These are phyloP conservation scores for Macrotus californicus DNA, from an alignment of 2,113 vertebrate species.

Conservation along the genomic window DNA sequence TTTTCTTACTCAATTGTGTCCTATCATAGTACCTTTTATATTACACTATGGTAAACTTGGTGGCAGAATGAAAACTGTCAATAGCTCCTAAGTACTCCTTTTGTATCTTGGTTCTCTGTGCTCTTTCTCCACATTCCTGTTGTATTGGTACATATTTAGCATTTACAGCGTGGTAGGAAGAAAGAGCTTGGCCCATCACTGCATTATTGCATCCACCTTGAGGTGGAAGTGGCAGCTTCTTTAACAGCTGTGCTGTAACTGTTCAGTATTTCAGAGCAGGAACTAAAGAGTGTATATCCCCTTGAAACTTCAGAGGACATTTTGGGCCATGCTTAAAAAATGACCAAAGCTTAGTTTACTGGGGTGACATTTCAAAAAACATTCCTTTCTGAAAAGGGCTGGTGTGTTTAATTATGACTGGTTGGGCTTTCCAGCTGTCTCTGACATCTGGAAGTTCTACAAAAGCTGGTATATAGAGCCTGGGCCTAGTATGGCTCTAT, in stretches of 20 bases:
- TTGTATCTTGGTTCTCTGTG: not conserved
- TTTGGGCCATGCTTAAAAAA: conserved; percentile 26
- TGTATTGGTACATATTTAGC: conserved; percentile 20
- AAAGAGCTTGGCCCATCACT: conserved; percentile 27
- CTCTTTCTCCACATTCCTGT: conserved; percentile 15
- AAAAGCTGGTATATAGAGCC: conserved; percentile 39
- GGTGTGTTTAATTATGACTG: conserved; percentile 44
- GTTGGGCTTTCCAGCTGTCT: conserved; percentile 54
- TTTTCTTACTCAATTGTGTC: not conserved
- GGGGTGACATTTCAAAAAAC: conserved; percentile 23
- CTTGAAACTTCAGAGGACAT: conserved; percentile 39
- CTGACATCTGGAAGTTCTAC: conserved; percentile 43
- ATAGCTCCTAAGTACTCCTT: not conserved
- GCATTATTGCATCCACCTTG: conserved; percentile 2
- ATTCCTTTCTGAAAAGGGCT: conserved; percentile 39
- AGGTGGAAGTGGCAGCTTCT: conserved; percentile 36
- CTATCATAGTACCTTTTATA: not conserved
- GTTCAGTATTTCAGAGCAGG: conserved; percentile 1
- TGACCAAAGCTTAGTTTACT: not conserved
- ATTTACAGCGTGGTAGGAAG: conserved; percentile 13
- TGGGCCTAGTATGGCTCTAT: not conserved
- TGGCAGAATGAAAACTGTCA: not conserved
- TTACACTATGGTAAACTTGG: not conserved
- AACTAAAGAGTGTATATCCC: conserved; percentile 31
- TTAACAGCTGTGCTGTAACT: conserved; percentile 14